These are phyloP conservation scores for Nephrotoma guestfalica DNA, from an alignment of 2,888 invertebrate genomes.

Conservation along the genomic window DNA sequence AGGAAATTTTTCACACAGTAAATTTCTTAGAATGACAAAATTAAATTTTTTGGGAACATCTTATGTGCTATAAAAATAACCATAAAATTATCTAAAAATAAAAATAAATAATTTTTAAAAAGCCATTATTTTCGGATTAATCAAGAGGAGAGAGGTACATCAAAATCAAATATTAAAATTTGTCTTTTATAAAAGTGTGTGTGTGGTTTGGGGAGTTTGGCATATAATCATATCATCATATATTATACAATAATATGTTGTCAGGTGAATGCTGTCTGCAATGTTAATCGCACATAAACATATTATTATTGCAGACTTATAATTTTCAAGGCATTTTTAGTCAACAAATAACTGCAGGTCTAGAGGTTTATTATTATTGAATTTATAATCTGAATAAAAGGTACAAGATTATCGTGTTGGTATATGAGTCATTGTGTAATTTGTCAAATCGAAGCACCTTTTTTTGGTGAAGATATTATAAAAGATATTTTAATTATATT, in stretches of 20 bases:
- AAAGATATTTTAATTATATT: neutral
- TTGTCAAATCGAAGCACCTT: neutral
- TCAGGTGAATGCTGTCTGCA: neutral
- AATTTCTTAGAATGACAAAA: neutral
- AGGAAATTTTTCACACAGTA: neutral
- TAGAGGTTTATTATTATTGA: neutral
- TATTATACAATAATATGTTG: neutral
- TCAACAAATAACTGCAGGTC: neutral
- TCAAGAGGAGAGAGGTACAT: neutral
- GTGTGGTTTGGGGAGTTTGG: neutral
- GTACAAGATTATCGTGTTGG: neutral
- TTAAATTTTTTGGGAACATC: neutral
- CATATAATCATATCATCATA: neutral
- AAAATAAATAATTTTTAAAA: neutral
- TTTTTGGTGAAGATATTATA: neutral
- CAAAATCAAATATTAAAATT: neutral
- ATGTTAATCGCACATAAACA: neutral
- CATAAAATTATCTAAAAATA: neutral
- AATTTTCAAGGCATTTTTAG: neutral
- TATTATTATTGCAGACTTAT: neutral
- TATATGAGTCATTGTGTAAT: neutral
- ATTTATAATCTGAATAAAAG: neutral
- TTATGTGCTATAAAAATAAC: neutral
- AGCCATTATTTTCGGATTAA: neutral
- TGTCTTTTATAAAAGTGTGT: neutral